Percentiles rank a stretch among this genome's conserved stretches.
Conservation (phyloP, 2,113 vertebrate genomes). For the Peucedramus taeniatus region DNA sequence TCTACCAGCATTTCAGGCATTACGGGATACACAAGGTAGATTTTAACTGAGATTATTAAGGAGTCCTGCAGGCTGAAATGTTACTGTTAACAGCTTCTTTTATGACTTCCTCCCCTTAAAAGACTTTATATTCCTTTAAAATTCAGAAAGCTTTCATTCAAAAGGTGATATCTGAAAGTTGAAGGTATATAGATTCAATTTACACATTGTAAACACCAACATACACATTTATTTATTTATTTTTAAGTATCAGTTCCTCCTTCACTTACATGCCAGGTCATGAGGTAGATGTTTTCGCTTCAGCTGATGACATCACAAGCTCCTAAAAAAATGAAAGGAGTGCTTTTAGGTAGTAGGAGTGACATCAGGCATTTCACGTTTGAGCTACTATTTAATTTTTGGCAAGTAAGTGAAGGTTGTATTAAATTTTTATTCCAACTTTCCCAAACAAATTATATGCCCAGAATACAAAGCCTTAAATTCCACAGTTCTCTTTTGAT, state of each 20-base stretch:
- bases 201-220: constrained; percentile 36
- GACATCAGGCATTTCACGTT: background rate
- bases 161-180: background rate
- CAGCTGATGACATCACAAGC: constrained; percentile 64
- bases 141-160: constrained; percentile 9
- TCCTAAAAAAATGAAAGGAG: constrained; percentile 64
- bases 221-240: background rate
- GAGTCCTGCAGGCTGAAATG: background rate
- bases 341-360: constrained; percentile 48
- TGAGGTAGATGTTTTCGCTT: constrained; percentile 51
- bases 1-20: background rate
- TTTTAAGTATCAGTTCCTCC: background rate
- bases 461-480: background rate
- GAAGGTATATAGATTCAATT: background rate
- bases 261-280: constrained; percentile 65
- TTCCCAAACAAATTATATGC: background rate
- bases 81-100: constrained; percentile 23
- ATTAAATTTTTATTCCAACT: background rate
- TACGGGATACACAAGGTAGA: background rate
- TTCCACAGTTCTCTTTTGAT: background rate
- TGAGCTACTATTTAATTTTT: background rate
- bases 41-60: background rate
- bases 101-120: constrained; percentile 20
- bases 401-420: constrained; percentile 55
- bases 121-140: constrained; percentile 23